Evolutionary conservation across 2,113 vertebrate genomes (phyloP), one percentile per base, ranked within the genome.

Genomic region (Nymphicus hollandicus): DNA sequence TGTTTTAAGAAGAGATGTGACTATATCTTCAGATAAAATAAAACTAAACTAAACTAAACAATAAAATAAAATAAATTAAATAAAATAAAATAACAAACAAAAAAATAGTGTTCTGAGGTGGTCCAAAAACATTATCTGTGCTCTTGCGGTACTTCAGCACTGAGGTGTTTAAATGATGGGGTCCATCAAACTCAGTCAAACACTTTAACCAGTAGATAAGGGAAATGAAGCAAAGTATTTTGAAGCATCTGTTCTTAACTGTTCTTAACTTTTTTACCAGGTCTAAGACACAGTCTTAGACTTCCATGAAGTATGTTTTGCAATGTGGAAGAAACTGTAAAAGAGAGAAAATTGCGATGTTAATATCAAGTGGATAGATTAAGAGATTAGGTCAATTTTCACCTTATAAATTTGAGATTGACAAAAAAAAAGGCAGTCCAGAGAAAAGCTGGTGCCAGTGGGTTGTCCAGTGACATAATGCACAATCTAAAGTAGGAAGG

Each of bases 371-470:
- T 10, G 2, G 7, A 77, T 16, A 63, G 27, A 69, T 50, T 65
- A 52, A 78, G 69, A 81, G 61, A 80, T 33, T 9, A 53, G 76
- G 10, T 18, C 49, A 39, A 68, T 84, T 84, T 70, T 13, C 28
- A 61, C 28, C 7, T 33, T 10, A 65, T 16, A 61, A 49, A 78
- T 33, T 22, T 29, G 43, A 68, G 16, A 86, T 64, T 69, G 72
- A n/a, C 9, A 68, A 47, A 79, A 91, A 44, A 37, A n/a, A 10
- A 23, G 10, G 23, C 35, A 55, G 22, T 50, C 25, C 17, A 69
- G 37, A 55, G 44, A 58, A 49, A 68, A 3, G 0, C 23, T 86
- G 43, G 17, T 77, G 66, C 18, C 0, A 0, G 18, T 6, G 7
- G 31, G 29, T 64, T 77, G 20, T 52, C 64, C 17, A 22, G 29